phyloP scores from a whole-genome alignment of 2,888 invertebrate species.

The Drosophila kambysellisi region DNA sequence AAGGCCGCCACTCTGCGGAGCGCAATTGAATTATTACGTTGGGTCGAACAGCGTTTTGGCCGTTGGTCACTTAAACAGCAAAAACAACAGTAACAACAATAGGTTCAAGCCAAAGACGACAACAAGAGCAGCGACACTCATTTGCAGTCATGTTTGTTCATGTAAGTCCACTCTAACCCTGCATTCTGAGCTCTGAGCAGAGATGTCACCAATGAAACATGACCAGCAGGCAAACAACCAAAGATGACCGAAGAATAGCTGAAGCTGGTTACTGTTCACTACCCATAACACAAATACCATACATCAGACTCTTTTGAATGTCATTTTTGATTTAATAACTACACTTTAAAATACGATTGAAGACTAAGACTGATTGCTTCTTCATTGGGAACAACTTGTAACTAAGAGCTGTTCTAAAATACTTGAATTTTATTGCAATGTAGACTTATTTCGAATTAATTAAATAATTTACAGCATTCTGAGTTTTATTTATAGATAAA shows the following conservation, averaged over 20 bases:
- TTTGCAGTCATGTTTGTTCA: conserved; percentile 75
- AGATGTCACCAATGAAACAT: conserved; percentile 31
- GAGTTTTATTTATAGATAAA: not conserved
- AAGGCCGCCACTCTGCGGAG: conserved; percentile 31
- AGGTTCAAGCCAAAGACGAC: conserved; percentile 37
- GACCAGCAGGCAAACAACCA: conserved; percentile 22
- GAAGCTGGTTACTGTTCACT: not conserved
- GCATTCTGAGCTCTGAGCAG: conserved; percentile 18
- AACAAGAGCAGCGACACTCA: conserved; percentile 59
- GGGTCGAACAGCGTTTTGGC: conserved; percentile 69
- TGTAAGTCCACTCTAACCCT: conserved; percentile 16
- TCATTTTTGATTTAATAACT: not conserved
- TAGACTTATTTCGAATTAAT: not conserved
- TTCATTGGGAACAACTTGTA: not conserved
- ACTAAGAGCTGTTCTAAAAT: not conserved
- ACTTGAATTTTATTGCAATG: not conserved
- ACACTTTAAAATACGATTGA: not conserved
- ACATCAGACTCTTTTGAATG: not conserved
- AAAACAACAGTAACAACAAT: conserved; percentile 25
- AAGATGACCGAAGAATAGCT: conserved; percentile 1
- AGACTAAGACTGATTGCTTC: not conserved
- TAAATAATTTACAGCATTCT: not conserved
- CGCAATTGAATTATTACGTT: conserved; percentile 78
- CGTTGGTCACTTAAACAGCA: conserved; percentile 73
- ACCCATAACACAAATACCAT: not conserved